Base-by-base conservation (phyloP, 2,113 vertebrate genomes). In the Microcebus tavaratra region DNA sequence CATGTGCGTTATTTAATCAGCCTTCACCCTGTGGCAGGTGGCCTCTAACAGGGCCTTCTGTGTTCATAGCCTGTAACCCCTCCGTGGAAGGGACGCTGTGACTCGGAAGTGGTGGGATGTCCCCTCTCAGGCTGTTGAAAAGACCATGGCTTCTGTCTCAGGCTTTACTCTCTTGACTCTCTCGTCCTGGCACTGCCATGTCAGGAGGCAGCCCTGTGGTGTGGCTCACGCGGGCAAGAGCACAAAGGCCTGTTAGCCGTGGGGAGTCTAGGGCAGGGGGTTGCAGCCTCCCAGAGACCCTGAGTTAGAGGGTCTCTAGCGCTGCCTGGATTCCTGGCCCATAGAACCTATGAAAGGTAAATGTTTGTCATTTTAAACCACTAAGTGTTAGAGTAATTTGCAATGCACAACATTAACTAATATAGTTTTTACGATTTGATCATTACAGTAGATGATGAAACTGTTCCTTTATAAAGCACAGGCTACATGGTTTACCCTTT, bases 201-300 rank as follows among this genome's bases (percentile, higher is more conserved):
- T 36, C 57, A 2, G 31, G 48, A 36, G 39, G 21, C 70, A n/a
- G 59, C 55, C 34, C 45, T 79, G 23, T 6, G 39, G 9, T 14
- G 13, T n/a, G 34, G n/a, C 57, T n/a, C 20, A 9, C 8, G 11
- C 34, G 9, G 1, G 0, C 4, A 17, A 29, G 17, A 34, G 53
- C 0, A 3, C 17, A 27, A 29, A 36, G 29, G 45, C 48, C 68
- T 57, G 31, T 18, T 25, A 15, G n/a, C 34, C 20, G 3, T n/a
- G 29, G 73, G 73, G 34, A 75, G 18, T 75, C 83, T 27, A 7
- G 76, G 18, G 36, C 36, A 25, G 48, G 90, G 90, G 59, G 18
- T 73, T 27, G 2, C 0, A 5, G 48, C 36, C 45, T 67, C 29
- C 3, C 1, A 65, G 59, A 36, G 6, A 45, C 11, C 23, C 4